Evolutionary conservation across 2,888 invertebrate genomes (phyloP).

Genomic region (Rosalia funebris): DNA sequence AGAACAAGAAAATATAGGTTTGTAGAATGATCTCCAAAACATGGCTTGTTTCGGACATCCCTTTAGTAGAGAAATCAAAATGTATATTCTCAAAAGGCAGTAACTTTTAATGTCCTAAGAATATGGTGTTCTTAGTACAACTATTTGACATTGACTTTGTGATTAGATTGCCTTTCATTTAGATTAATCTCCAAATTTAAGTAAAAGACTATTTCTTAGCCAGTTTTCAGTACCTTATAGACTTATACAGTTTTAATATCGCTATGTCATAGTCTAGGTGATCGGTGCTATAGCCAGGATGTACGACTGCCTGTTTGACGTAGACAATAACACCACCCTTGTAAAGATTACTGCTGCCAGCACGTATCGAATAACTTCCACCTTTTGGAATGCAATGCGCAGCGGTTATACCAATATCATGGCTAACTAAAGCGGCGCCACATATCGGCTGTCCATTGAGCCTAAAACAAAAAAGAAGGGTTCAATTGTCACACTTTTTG

Average conservation of each 20-base stretch:
- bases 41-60: no score
- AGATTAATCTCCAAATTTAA: no score
- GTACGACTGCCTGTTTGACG: slow-evolving; percentile 40
- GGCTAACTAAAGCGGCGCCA: slow-evolving; percentile 42
- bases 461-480: slow-evolving; percentile 24
- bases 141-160: no score
- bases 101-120: no score
- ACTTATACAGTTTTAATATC: slow-evolving; percentile 37
- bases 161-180: no score
- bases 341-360: slow-evolving; percentile 36
- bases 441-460: slow-evolving; percentile 35
- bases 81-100: no score
- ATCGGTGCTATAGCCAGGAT: slow-evolving; percentile 35
- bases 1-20: no score
- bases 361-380: slow-evolving; percentile 40
- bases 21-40: no score
- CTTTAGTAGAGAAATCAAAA: no score
- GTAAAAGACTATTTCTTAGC: no score
- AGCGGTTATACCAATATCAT: slow-evolving; percentile 39
- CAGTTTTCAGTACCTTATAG: slow-evolving; percentile 38
- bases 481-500: no score
- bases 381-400: slow-evolving; percentile 43
- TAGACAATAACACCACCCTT: slow-evolving; percentile 39
- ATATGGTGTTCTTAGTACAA: no score
- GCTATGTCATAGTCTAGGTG: slow-evolving; percentile 44